Percentiles rank a stretch among this genome's conserved stretches.
Conservation (phyloP, 37 sponge, comb jelly and placozoan species). For the Hormiphora californensis region DNA sequence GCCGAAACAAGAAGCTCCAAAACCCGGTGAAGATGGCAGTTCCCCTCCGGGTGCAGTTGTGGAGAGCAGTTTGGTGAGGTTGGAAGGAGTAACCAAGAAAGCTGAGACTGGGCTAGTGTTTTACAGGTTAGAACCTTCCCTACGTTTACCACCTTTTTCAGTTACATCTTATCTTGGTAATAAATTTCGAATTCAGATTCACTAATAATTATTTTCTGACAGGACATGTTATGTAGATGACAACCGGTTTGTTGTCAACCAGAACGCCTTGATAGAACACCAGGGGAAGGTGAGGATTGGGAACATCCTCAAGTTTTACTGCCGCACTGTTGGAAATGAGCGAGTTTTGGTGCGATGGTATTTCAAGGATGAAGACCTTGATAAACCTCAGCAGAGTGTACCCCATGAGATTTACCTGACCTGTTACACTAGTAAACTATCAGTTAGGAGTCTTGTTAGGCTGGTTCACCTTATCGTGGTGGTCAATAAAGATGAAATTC, state of each 20-base stretch:
- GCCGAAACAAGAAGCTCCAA: no score
- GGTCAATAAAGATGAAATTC: conserved; percentile 18
- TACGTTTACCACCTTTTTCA: no score
- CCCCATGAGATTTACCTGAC: conserved; percentile 36
- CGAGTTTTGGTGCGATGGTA: conserved; percentile 28
- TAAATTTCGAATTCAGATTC: no score
- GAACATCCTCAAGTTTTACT: conserved; percentile 11
- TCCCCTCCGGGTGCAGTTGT: no score
- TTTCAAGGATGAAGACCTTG: conserved; percentile 11
- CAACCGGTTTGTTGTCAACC: neutral
- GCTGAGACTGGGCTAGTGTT: conserved; percentile 39
- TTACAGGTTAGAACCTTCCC: conserved; percentile 23
- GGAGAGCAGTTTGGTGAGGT: no score
- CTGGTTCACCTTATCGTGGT: conserved; percentile 5
- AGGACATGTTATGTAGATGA: conserved; percentile 45
- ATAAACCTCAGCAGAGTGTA: neutral
- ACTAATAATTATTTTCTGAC: neutral
- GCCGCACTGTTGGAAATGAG: conserved; percentile 25
- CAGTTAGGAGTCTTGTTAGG: neutral
- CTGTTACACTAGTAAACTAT: conserved; percentile 40
- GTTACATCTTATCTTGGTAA: no score
- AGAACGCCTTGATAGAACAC: neutral
- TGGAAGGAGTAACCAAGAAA: conserved; percentile 11
- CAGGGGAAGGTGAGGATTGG: neutral
- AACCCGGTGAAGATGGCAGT: no score